Evolutionary conservation across 2,113 vertebrate species (phyloP).

Genomic region (Albula glossodonta): DNA sequence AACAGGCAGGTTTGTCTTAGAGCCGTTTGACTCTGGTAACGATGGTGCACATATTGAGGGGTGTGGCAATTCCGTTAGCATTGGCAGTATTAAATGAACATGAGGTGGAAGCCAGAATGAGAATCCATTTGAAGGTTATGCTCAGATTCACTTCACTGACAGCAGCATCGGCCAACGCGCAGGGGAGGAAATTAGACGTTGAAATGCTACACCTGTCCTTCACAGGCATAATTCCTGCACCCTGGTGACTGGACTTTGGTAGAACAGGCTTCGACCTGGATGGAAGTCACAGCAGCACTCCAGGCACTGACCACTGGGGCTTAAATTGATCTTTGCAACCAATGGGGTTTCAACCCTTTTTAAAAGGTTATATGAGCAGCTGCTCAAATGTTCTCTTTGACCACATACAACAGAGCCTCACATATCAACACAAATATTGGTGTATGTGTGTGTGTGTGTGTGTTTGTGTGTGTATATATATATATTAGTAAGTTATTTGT

Average conservation of each 20-base stretch:
- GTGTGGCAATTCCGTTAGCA: neutral
- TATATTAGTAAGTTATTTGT: too few species aligned
- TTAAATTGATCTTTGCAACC: conserved; percentile 9
- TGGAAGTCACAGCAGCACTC: conserved; percentile 2
- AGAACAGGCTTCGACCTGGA: conserved; percentile 3
- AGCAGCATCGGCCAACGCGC: neutral
- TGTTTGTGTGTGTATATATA: too few species aligned
- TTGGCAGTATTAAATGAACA: neutral
- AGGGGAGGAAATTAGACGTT: neutral
- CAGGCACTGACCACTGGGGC: neutral
- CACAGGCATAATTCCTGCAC: neutral
- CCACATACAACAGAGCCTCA: too few species aligned
- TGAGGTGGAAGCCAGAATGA: neutral
- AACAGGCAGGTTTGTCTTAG: neutral
- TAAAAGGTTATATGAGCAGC: neutral
- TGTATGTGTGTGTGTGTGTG: too few species aligned
- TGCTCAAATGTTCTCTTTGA: too few species aligned
- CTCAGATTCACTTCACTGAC: neutral
- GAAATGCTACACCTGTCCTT: neutral
- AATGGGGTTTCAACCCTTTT: neutral
- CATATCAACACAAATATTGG: too few species aligned
- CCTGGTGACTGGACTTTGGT: neutral
- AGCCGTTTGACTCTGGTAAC: neutral
- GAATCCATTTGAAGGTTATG: neutral
- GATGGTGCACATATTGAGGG: neutral